A percentile compares a stretch with the other conserved stretches of the same genome.
Conservation (phyloP, 2,113 vertebrate genomes). For the Prunella himalayana region DNA sequence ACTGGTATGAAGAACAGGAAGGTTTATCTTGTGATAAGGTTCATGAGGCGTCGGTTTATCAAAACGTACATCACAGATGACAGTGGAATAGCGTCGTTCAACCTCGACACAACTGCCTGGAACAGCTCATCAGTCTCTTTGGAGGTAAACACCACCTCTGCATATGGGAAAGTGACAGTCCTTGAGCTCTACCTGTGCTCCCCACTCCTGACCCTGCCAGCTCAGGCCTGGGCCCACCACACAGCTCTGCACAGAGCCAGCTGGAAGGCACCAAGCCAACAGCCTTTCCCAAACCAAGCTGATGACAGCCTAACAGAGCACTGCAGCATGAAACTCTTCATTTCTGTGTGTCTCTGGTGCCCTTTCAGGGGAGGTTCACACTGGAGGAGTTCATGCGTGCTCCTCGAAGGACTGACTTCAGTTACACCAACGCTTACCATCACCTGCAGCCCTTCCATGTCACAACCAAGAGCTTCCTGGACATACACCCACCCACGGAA, state of each 20-base stretch:
- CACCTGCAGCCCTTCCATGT: constrained; percentile 54
- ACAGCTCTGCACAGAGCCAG: background rate
- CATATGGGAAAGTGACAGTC: background rate
- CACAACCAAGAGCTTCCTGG: constrained; percentile 58
- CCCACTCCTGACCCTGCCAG: background rate
- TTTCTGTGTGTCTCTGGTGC: background rate
- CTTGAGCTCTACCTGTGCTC: background rate
- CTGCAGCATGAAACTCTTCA: background rate
- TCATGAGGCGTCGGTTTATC: constrained; percentile 34
- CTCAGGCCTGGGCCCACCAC: background rate
- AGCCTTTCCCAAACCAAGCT: background rate
- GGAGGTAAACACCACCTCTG: constrained; percentile 39
- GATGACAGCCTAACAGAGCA: background rate
- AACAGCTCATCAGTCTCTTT: constrained; percentile 44
- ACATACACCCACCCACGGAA: background rate
- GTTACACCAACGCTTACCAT: constrained; percentile 16
- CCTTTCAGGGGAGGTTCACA: constrained; percentile 51
- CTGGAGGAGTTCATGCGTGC: background rate
- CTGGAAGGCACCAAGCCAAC: background rate
- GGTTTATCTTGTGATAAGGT: constrained; percentile 41
- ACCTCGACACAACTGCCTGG: constrained; percentile 48
- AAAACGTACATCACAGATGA: constrained; percentile 50
- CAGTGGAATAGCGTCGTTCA: constrained; percentile 25
- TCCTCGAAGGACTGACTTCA: background rate
- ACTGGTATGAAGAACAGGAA: constrained; percentile 37